Conservation (phyloP, 1,140 invertebrate species). For the Bombus superbus region DNA sequence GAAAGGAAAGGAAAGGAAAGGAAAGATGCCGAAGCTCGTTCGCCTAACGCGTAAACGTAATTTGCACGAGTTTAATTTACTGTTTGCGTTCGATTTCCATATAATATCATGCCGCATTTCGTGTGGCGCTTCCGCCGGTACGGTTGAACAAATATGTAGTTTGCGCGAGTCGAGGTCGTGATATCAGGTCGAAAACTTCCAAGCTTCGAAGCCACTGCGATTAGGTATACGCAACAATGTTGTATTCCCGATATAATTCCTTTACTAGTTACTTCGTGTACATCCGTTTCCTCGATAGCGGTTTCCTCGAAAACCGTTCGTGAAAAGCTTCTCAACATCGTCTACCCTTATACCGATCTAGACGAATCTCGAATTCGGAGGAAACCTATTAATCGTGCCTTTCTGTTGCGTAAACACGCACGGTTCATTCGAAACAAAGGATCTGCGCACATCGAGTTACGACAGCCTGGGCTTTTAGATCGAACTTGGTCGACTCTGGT, state of each 20-base stretch:
- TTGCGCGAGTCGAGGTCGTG: background rate
- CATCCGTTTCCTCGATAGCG: background rate
- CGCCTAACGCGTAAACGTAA: constrained; percentile 2
- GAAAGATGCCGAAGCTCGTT: background rate
- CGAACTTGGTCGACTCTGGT: background rate
- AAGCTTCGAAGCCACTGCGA: background rate
- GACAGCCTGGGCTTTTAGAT: background rate
- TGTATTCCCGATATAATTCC: background rate
- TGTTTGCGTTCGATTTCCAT: constrained; percentile 21
- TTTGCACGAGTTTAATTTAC: constrained; percentile 16
- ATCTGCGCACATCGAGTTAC: background rate
- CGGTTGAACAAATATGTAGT: constrained; percentile 7
- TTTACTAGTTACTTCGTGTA: background rate
- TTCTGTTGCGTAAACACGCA: background rate
- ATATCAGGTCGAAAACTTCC: background rate
- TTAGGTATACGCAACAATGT: background rate
- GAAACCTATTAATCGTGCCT: no score
- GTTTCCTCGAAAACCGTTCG: background rate
- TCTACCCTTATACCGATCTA: background rate
- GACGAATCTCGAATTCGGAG: background rate
- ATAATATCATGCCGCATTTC: background rate
- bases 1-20: background rate
- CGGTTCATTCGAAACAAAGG: background rate
- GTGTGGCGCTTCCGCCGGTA: background rate
- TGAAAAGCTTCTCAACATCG: background rate